Evolutionary conservation across 2,113 vertebrate genomes (phyloP).

Genomic region (Ibidorhyncha struthersii): DNA sequence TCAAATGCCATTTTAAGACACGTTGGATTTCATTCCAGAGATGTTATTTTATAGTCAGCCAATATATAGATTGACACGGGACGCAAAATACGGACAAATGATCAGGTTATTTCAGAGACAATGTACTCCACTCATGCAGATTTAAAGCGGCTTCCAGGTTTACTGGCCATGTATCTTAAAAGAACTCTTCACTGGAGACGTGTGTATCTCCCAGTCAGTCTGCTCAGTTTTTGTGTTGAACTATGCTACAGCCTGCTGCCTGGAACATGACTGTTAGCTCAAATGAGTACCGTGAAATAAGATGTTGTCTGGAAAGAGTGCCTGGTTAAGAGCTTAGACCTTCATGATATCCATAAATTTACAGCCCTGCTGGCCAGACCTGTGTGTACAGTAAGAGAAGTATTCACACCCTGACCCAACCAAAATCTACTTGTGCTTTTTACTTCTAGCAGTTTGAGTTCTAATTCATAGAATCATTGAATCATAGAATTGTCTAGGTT

Average conservation of each 20-base stretch:
- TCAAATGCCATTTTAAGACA: background rate
- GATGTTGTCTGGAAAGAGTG: background rate
- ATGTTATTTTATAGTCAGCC: background rate
- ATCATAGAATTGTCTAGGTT: too few relatives aligned
- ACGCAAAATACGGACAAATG: background rate
- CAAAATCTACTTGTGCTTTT: background rate
- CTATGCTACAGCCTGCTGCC: background rate
- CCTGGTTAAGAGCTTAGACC: background rate
- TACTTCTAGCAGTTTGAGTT: background rate
- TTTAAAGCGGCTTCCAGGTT: background rate
- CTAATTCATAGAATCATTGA: background rate
- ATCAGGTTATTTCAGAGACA: background rate
- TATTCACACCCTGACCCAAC: background rate
- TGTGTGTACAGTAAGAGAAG: background rate
- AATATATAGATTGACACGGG: fast-evolving
- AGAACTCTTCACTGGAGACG: background rate
- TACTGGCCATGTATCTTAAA: background rate
- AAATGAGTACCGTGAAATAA: background rate
- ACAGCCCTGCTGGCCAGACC: background rate
- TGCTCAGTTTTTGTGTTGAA: background rate
- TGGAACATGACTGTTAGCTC: background rate
- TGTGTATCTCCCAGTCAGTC: background rate
- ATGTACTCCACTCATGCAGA: background rate
- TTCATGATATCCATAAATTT: background rate
- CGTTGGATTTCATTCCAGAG: background rate